A percentile compares a stretch with the other conserved stretches of the same genome.
Conservation (phyloP, 1,140 invertebrate genomes). For the Tribolium castaneum region DNA sequence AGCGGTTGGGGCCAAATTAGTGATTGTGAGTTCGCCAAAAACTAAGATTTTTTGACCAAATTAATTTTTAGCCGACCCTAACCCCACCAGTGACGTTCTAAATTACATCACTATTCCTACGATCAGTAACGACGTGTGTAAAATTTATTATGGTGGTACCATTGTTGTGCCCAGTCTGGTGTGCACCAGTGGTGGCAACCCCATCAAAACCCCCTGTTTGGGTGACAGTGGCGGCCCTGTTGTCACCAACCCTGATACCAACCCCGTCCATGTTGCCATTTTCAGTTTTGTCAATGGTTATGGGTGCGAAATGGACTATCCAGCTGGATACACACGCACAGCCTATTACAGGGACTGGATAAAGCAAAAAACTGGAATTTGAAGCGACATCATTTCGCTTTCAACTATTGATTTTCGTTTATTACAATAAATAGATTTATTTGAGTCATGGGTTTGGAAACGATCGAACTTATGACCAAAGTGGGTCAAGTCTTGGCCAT, state of each 20-base stretch:
- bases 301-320: background rate
- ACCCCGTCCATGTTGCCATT: background rate
- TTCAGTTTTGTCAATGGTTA: slow-evolving; percentile 2
- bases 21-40: background rate
- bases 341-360: slow-evolving; percentile 18
- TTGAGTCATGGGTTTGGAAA: background rate
- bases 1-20: background rate
- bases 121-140: background rate
- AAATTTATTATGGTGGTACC: background rate
- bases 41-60: background rate
- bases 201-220: background rate
- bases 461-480: background rate
- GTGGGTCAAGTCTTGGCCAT: background rate
- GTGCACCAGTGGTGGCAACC: background rate
- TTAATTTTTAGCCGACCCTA: background rate
- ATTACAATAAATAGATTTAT: background rate
- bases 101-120: background rate
- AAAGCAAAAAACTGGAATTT: background rate
- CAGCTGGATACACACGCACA: background rate
- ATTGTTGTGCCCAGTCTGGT: background rate
- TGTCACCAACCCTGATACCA: background rate
- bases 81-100: background rate
- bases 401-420: background rate
- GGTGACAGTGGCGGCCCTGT: background rate
- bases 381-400: background rate